Evolutionary conservation across 2,888 invertebrate species (phyloP).

Genomic region (Tridacna gigas): DNA sequence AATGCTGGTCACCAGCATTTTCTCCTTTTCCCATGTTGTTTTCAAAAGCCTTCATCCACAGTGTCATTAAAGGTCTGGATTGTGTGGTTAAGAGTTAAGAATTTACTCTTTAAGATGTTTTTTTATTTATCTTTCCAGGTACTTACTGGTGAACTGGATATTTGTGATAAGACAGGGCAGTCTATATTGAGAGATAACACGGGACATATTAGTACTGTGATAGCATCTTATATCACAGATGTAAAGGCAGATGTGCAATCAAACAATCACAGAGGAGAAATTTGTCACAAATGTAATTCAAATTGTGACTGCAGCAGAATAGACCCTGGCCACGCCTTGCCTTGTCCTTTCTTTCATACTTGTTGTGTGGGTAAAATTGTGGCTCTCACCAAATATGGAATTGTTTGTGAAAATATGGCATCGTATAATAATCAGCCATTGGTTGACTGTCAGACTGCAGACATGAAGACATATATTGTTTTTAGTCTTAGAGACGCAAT

Average conservation of each 20-base stretch:
- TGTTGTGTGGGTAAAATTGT: constrained; percentile 60
- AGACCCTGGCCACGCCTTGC: constrained; percentile 40
- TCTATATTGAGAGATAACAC: constrained; percentile 59
- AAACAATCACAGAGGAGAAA: neutral
- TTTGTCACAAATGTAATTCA: constrained; percentile 24
- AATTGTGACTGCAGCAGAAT: constrained; percentile 44
- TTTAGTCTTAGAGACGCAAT: constrained; percentile 32
- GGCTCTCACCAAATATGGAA: constrained; percentile 46
- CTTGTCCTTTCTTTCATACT: constrained; percentile 55
- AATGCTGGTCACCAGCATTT: neutral
- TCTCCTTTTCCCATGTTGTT: neutral
- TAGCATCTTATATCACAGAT: constrained; percentile 25
- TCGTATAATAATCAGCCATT: neutral
- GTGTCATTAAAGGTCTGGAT: neutral
- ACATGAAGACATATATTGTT: constrained; percentile 25
- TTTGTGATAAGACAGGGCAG: constrained; percentile 47
- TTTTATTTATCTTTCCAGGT: constrained; percentile 56
- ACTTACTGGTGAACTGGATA: constrained; percentile 53
- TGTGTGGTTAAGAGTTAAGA: neutral
- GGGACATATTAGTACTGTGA: constrained; percentile 44
- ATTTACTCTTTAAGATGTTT: neutral
- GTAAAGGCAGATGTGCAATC: constrained; percentile 9
- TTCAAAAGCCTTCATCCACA: neutral
- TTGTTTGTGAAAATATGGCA: constrained; percentile 52
- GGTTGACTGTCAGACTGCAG: neutral